Base-by-base conservation (phyloP, 2,113 vertebrate genomes). In the Grus americana region DNA sequence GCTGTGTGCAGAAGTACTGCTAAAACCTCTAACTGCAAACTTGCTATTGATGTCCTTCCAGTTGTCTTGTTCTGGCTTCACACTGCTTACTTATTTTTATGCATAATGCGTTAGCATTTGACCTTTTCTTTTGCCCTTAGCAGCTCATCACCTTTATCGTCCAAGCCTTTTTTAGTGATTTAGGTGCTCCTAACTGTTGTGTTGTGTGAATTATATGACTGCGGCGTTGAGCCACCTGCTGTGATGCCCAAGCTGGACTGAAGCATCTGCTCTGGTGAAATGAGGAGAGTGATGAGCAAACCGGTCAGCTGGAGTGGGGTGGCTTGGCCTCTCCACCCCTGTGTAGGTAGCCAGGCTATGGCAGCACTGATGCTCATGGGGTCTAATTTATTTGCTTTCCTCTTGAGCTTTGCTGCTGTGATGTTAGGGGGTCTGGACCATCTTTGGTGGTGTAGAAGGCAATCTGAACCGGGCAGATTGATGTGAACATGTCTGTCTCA, bases 211-310 rank as follows among this genome's bases (percentile, higher is more conserved):
- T 67, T 57, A 1, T 1, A 10, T 29, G 70, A 38, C 66, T 65
- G n/a, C 0, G 0, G 40, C 2, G 2, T 54, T 0, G 0, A 36
- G 57, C 52, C 42, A 7, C 38, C 46, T 78, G n/a, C 66, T 68
- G 20, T 32, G 63, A 20, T 58, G 19, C 32, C 32, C 47, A 55
- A 4, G 76, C 26, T 59, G 88, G 11, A 30, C 34, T 71, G 55
- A 66, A 84, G 44, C 4, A 0, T 38, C 59, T 91, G 55, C 72
- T 62, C n/a, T 36, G 65, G 15, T 71, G 57, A 62, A 58, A 58
- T 49, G 19, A 44, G 34, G 15, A 68, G 62, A 24, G n/a, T 9
- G 50, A 49, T 73, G 72, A 78, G 58, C 36, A 86, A 16, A 54
- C 15, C 4, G 1, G 34, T 14, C 62, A 38, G n/a, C 22, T 42